Base-by-base conservation (phyloP, 2,113 vertebrate species). In the Rhinolophus sinicus region DNA sequence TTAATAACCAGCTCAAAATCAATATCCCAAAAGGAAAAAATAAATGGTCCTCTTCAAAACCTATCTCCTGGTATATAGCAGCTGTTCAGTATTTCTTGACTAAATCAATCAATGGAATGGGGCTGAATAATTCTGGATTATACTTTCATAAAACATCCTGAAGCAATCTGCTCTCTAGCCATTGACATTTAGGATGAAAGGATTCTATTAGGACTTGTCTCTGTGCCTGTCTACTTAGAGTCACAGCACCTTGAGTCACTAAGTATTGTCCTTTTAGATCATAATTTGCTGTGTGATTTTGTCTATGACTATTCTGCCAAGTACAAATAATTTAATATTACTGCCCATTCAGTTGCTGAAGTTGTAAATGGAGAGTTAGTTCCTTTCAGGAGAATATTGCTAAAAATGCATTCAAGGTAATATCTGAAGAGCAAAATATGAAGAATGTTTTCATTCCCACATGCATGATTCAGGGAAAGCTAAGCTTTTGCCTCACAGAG, bases 341-440 rank as follows among this genome's bases (percentile, higher is more conserved):
- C 13, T 70, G 21, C 35, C 15, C 38, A 85, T 73, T 90, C 33
- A 15, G 8, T 38, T 84, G 54, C 76, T 58, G 75, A 58, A 93
- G 6, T n/a, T 64, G 3, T 60, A 94, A 97, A 56, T 84, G 33
- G 47, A 72, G 24, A 95, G 88, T 40, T 28, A 88, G 6, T 92
- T 30, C 64, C 1, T 94, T 96, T 75, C 70, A 72, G 35, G 76
- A 92, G 6, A 81, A 47, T 62, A 12, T 77, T 95, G 26, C 80
- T 92, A 90, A 95, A 87, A 88, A 65, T 90, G 9, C 15, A 38
- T 73, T 84, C 50, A 85, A 90, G 77, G 8, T 14, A 96, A 50
- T 75, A 64, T 54, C 72, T 56, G 21, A 85, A 64, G 14, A 90
- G 8, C 54, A 26, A 69, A 70, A 78, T 82, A 80, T 62, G 44